Conservation (phyloP, 2,797 vertebrate genomes). For the Varecia variegata region DNA sequence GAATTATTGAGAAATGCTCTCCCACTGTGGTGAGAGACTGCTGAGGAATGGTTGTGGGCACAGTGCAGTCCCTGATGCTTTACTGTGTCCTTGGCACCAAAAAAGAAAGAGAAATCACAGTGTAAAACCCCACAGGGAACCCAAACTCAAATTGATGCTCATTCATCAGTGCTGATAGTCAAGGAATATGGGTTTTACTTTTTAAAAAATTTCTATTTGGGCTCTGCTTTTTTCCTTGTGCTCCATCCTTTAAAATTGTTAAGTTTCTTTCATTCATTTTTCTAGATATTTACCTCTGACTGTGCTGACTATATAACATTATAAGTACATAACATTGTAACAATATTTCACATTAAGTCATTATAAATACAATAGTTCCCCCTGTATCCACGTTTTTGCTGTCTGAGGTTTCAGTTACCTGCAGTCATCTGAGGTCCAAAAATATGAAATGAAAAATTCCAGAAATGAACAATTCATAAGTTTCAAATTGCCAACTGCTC, state of each 20-base stretch:
- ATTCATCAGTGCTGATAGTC: not conserved
- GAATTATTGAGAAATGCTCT: not conserved
- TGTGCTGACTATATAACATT: not conserved
- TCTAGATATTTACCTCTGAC: not conserved
- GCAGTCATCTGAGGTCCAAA: not conserved
- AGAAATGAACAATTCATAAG: not conserved
- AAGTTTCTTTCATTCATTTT: slow-evolving; percentile 4
- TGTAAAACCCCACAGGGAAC: not conserved
- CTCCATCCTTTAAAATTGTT: not conserved
- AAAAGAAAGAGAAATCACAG: not conserved
- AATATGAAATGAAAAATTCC: not conserved
- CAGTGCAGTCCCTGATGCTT: not conserved
- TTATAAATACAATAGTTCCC: not conserved
- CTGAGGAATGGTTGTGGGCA: not conserved
- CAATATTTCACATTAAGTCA: not conserved
- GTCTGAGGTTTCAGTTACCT: not conserved
- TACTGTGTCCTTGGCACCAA: not conserved
- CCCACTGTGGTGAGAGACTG: not conserved
- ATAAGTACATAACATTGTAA: not conserved
- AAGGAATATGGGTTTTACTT: not conserved
- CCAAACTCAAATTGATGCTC: not conserved
- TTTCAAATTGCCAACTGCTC: not conserved
- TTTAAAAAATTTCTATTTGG: not conserved
- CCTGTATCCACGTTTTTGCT: not conserved
- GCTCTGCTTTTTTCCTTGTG: not conserved